Percentiles rank a stretch among this genome's conserved stretches.
Conservation (phyloP, 2,888 invertebrate genomes). For the Pterobdella sp. region DNA sequence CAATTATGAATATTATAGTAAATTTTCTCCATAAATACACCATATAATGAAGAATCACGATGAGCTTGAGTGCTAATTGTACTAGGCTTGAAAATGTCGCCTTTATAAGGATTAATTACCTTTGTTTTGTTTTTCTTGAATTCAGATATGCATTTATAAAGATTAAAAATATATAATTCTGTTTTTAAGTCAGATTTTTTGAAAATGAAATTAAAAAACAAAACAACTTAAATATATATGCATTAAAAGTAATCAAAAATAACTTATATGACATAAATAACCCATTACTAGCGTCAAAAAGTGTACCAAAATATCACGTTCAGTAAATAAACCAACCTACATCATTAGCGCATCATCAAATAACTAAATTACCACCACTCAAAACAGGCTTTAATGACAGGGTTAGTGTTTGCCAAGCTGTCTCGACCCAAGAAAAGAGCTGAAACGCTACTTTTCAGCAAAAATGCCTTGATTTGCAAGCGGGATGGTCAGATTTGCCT, state of each 20-base stretch:
- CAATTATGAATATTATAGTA: no score
- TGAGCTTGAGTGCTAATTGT: no score
- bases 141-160: no score
- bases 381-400: slow-evolving; percentile 48
- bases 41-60: no score
- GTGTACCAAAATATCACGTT: not conserved
- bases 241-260: not conserved
- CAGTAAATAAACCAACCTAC: not conserved
- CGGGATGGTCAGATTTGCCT: slow-evolving; percentile 82
- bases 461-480: slow-evolving; percentile 83
- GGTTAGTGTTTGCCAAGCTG: slow-evolving; percentile 73
- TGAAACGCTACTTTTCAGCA: slow-evolving; percentile 85
- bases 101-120: no score
- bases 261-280: not conserved
- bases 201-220: not conserved
- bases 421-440: slow-evolving; percentile 92
- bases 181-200: no score
- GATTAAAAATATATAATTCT: no score
- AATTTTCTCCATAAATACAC: no score
- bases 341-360: not conserved
- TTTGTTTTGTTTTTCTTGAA: no score
- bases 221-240: not conserved
- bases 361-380: not conserved
- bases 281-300: no score
- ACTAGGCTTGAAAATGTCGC: no score